Evolutionary conservation across 2,797 vertebrate species (phyloP).

Genomic region (Apodemus agrarius): DNA sequence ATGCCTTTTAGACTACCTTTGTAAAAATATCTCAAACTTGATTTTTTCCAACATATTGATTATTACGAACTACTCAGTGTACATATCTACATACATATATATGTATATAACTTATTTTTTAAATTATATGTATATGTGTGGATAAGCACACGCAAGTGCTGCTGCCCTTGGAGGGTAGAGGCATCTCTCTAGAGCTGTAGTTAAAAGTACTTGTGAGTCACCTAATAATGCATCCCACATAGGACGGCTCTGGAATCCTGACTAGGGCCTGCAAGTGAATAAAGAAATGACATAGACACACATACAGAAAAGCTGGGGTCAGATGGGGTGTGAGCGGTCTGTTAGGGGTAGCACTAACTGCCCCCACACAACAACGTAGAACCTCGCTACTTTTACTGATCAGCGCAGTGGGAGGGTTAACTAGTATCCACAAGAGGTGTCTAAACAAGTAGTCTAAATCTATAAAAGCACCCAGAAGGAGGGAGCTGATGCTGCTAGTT

Average conservation of each 20-base stretch:
- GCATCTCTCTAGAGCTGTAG: not conserved
- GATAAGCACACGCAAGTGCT: not conserved
- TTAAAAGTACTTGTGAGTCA: not conserved
- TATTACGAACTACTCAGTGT: slow-evolving; percentile 39
- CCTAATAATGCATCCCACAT: not conserved
- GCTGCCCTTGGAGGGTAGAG: not conserved
- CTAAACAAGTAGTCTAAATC: not conserved
- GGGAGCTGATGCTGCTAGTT: not conserved
- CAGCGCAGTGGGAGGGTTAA: not conserved
- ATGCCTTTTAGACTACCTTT: slow-evolving; percentile 30
- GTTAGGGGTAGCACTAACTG: not conserved
- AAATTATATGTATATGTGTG: not conserved
- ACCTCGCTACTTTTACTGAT: not conserved
- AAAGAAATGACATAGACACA: not conserved
- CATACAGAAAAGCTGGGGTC: not conserved
- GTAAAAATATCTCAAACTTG: slow-evolving; percentile 8
- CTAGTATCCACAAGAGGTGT: not conserved
- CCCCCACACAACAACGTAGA: not conserved
- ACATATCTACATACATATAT: not conserved
- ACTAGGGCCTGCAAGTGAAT: not conserved
- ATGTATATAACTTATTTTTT: not conserved
- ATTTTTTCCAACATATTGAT: slow-evolving; percentile 12
- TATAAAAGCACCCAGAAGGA: not conserved
- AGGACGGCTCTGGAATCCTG: not conserved
- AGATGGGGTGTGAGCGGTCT: not conserved